Evolutionary conservation across 1,140 invertebrate species (phyloP), one percentile per base, ranked within the genome.

Genomic region (Tetragonula clypearis): DNA sequence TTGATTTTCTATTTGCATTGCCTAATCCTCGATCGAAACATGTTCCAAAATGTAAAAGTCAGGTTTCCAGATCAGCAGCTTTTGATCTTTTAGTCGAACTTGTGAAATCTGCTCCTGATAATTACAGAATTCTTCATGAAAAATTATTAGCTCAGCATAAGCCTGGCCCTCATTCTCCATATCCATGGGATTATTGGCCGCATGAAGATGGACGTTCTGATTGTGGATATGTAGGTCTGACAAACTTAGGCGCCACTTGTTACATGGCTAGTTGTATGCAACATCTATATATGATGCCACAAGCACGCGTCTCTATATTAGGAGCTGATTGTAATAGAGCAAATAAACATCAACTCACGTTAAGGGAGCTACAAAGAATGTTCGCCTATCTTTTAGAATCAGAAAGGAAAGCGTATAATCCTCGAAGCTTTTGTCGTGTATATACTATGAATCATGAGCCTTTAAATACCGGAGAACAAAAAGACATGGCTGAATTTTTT

Each of bases 401-500:
- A 91, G 98, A 99, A 93, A 95, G 98, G 62, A 99, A 99, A 94
- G 98, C 98, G 0, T 99, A 99, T 92, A 99, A 99, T 95, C 98
- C 98, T 0, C 95, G 98, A 26, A 98, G 98, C 88, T 99, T 99
- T 92, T 99, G 99, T 95, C 98, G 99, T 91, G 98, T 98, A 0
- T 99, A 99, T 93, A 98, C 98, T 60, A 99, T 99, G 98, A 98
- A 99, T 92, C 98, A 98, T 92, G 98, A 99, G 92, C 98, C 98
- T 0, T 95, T 99, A 8, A 99, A 99, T 93, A 99, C 98, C 0
- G 98, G 98, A 1, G 99, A 99, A 94, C 99, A 99, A 93, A 99
- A 99, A 93, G 99, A 99, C 92, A 99, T 99, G 99, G 98, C 98
- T 0, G 99, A 99, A 94, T 99, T 99, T 95, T 99, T 99, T 91